These are phyloP conservation scores for Euwallacea fornicatus DNA, from an alignment of 1,140 invertebrate species.

Conservation along the genomic window DNA sequence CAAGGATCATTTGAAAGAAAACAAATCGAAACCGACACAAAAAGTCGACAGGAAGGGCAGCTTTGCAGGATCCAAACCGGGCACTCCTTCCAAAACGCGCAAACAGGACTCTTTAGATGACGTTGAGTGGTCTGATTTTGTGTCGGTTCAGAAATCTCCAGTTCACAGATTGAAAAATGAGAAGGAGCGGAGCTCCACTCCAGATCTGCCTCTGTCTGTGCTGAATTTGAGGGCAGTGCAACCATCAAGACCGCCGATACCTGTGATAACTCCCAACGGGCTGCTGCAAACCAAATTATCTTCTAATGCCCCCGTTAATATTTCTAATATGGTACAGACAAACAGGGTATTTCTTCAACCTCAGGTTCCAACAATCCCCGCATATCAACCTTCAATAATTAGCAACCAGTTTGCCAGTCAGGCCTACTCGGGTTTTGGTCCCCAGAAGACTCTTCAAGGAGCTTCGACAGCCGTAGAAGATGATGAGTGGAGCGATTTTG, in stretches of 20 bases:
- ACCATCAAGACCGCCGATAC: constrained; percentile 47
- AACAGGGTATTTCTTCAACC: constrained; percentile 28
- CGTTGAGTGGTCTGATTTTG: constrained; percentile 53
- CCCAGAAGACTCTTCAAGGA: not conserved
- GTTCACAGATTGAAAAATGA: constrained; percentile 37
- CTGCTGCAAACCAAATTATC: constrained; percentile 47
- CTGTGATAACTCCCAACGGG: constrained; percentile 50
- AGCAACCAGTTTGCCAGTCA: constrained; percentile 43
- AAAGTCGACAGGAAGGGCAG: not conserved
- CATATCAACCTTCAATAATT: constrained; percentile 50
- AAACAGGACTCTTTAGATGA: constrained; percentile 40
- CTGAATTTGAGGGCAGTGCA: constrained; percentile 49
- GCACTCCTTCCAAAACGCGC: not conserved
- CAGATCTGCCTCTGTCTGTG: constrained; percentile 49
- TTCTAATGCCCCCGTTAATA: constrained; percentile 24
- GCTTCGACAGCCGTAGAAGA: constrained; percentile 51
- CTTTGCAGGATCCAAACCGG: too few species aligned
- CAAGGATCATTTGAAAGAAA: not conserved
- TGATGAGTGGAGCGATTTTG: constrained; percentile 67
- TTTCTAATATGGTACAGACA: constrained; percentile 27
- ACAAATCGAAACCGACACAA: constrained; percentile 5
- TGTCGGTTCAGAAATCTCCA: constrained; percentile 41
- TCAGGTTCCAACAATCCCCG: constrained; percentile 15
- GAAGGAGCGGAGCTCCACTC: constrained; percentile 43
- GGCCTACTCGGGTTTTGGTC: constrained; percentile 28